Conservation (phyloP, 1,140 invertebrate species). For the Drosophila micromelanica region DNA sequence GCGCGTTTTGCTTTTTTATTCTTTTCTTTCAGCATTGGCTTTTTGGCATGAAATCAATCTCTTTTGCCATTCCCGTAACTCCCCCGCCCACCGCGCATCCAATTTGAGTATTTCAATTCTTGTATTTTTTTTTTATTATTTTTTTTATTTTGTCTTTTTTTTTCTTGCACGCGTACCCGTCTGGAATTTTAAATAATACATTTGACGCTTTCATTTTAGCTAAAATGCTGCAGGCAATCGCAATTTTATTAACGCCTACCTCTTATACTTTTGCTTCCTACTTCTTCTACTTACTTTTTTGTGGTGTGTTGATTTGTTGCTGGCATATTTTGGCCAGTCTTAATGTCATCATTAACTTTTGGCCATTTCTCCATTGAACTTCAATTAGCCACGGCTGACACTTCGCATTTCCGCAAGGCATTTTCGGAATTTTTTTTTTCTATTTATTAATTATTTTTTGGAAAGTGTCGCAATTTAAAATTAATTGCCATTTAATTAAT, state of each 20-base stretch:
- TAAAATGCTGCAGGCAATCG: constrained; percentile 48
- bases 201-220: constrained; percentile 71
- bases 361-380: constrained; percentile 60
- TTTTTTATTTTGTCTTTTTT: constrained; percentile 23
- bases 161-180: constrained; percentile 33
- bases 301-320: constrained; percentile 21
- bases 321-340: constrained; percentile 17
- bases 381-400: constrained; percentile 61
- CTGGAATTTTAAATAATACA: constrained; percentile 71
- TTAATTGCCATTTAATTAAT: constrained; percentile 58
- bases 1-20: constrained; percentile 3
- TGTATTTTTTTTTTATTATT: constrained; percentile 37
- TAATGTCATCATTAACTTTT: constrained; percentile 73
- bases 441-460: constrained; percentile 37
- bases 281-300: constrained; percentile 7
- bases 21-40: constrained; percentile 12
- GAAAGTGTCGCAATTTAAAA: constrained; percentile 75
- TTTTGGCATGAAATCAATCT: constrained; percentile 71
- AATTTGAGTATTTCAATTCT: constrained; percentile 50
- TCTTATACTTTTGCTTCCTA: constrained; percentile 30
- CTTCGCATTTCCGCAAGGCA: constrained; percentile 44
- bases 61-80: constrained; percentile 29
- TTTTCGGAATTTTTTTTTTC: constrained; percentile 27
- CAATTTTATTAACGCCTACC: constrained; percentile 52
- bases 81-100: constrained; percentile 9